Conservation (phyloP, 2,888 invertebrate species). For the Trichogramma evanescens region DNA sequence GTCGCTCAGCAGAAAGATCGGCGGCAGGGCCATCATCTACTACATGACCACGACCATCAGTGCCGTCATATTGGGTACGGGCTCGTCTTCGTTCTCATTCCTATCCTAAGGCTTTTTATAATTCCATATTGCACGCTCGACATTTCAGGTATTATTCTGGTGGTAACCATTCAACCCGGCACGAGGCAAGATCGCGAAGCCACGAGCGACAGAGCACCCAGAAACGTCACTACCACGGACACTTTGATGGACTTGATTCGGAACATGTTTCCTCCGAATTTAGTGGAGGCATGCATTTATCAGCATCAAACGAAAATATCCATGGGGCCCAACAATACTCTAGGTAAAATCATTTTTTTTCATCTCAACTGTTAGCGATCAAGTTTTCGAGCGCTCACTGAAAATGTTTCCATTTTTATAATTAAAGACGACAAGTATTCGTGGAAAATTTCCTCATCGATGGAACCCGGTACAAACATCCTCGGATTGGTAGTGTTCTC, state of each 20-base stretch:
- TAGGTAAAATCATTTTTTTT: conserved; percentile 16
- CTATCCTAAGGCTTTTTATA: background rate
- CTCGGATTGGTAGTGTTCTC: conserved; percentile 80
- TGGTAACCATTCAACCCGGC: conserved; percentile 81
- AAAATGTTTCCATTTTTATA: background rate
- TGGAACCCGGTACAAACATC: conserved; percentile 73
- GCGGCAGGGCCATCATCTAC: conserved; percentile 77
- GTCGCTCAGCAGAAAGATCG: conserved; percentile 83
- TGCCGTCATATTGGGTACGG: conserved; percentile 74
- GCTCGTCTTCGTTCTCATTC: background rate
- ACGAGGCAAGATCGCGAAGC: conserved; percentile 29
- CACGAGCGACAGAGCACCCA: conserved; percentile 38
- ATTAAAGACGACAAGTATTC: conserved; percentile 31
- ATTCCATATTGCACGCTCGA: background rate
- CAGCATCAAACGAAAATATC: conserved; percentile 51
- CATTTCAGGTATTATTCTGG: conserved; percentile 69
- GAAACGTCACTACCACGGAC: conserved; percentile 75
- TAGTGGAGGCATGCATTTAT: conserved; percentile 77
- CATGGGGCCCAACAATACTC: conserved; percentile 19
- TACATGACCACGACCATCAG: conserved; percentile 87
- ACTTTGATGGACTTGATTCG: conserved; percentile 87
- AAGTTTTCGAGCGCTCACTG: background rate
- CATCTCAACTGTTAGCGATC: background rate
- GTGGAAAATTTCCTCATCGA: conserved; percentile 66
- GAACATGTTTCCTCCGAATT: conserved; percentile 90